phyloP scores from a whole-genome alignment of 2,888 invertebrate genomes.

The Gerris lacustris region DNA sequence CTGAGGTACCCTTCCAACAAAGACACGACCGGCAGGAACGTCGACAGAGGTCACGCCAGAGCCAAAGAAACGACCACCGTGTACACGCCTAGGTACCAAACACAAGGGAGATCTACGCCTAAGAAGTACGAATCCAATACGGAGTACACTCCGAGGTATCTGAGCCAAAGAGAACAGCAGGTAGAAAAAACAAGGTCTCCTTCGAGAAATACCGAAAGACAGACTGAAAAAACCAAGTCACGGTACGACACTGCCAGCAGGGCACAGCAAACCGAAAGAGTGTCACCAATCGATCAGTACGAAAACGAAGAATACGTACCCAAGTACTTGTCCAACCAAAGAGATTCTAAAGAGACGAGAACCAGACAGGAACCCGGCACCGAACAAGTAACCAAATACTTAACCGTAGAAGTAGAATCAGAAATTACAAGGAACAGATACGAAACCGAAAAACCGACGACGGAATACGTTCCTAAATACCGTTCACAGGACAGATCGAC shows the following conservation, averaged over 20 bases:
- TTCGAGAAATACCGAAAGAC: background rate
- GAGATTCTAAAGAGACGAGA: background rate
- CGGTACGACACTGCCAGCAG: background rate
- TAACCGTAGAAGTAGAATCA: background rate
- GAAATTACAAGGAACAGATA: background rate
- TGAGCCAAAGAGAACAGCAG: background rate
- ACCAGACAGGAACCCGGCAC: background rate
- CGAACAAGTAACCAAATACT: background rate
- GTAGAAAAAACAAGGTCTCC: background rate
- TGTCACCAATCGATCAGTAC: background rate
- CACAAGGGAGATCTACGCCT: background rate
- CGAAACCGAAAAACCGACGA: background rate
- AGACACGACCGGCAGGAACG: background rate
- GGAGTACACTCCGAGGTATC: constrained; percentile 5
- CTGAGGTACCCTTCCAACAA: background rate
- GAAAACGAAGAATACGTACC: background rate
- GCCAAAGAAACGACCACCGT: background rate
- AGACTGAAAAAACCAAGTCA: background rate
- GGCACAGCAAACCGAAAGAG: background rate
- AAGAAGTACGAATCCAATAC: background rate
- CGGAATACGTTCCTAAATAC: constrained; percentile 1
- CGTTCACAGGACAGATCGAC: background rate
- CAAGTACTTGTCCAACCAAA: background rate
- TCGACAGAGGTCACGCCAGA: background rate
- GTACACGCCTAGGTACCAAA: constrained; percentile 6